Conservation (phyloP, 2,113 vertebrate species). For the Ciconia maguari region DNA sequence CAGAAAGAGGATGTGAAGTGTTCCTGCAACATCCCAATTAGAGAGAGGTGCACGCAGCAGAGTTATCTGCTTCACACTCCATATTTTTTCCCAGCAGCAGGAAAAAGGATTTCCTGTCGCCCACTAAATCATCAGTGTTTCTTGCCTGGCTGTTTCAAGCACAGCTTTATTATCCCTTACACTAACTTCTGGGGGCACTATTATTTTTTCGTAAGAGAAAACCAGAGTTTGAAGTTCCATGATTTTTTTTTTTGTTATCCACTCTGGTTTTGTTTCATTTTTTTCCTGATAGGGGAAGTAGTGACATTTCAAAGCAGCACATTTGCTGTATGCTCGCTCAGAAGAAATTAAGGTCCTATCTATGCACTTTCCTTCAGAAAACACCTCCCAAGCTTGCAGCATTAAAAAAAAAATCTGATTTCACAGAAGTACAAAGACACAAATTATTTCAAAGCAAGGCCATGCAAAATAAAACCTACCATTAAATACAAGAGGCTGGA, state of each 20-base stretch:
- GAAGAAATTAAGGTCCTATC: slow-evolving; percentile 10
- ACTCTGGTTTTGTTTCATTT: neutral
- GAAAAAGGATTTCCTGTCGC: slow-evolving; percentile 39
- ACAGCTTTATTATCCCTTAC: slow-evolving; percentile 35
- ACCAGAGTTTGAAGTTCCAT: neutral
- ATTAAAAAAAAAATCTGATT: slow-evolving; percentile 17
- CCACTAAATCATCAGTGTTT: neutral
- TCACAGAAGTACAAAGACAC: slow-evolving; percentile 33
- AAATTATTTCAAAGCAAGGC: slow-evolving; percentile 27
- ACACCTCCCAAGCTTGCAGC: neutral
- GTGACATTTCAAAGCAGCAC: slow-evolving; percentile 46
- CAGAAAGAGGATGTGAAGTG: neutral
- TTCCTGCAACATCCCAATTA: slow-evolving; percentile 22
- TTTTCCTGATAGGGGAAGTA: neutral
- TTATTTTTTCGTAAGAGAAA: neutral
- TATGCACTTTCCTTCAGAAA: slow-evolving; percentile 43
- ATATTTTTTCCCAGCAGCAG: neutral
- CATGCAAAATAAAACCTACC: slow-evolving; percentile 24
- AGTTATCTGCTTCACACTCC: slow-evolving; percentile 26
- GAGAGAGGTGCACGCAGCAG: neutral
- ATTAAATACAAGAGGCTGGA: neutral
- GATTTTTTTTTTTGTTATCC: neutral
- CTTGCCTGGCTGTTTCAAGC: slow-evolving; percentile 22
- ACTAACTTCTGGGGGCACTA: slow-evolving; percentile 14
- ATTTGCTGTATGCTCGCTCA: neutral